phyloP scores from a whole-genome alignment of 2,888 invertebrate genomes.

The Xylota segnis region DNA sequence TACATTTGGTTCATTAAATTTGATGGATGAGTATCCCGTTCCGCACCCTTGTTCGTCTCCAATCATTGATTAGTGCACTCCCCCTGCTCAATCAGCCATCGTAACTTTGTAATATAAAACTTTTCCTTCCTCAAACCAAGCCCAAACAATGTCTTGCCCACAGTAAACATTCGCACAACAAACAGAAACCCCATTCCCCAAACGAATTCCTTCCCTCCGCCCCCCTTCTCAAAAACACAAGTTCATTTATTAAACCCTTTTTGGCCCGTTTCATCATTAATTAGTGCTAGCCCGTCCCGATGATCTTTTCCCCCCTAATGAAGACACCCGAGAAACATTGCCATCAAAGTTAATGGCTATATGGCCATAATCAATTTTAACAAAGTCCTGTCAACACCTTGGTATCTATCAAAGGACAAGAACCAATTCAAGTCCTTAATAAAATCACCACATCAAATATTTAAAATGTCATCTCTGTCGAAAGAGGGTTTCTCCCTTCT shows the following conservation, averaged over 20 bases:
- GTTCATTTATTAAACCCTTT: conserved; percentile 52
- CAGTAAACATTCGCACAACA: conserved; percentile 8
- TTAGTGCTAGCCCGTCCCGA: conserved; percentile 39
- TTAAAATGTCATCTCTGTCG: conserved; percentile 74
- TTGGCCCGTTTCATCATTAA: conserved; percentile 58
- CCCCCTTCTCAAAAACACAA: conserved; percentile 40
- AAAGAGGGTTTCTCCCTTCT: conserved; percentile 41
- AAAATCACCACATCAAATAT: conserved; percentile 77
- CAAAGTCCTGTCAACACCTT: conserved; percentile 72
- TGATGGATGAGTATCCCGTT: conserved; percentile 1
- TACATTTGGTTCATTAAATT: background rate
- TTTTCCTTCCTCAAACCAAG: background rate
- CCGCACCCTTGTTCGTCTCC: background rate
- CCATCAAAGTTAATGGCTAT: conserved; percentile 64
- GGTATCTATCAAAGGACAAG: conserved; percentile 54
- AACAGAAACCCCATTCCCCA: background rate
- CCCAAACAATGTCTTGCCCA: background rate
- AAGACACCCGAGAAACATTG: conserved; percentile 49
- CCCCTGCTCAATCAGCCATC: conserved; percentile 2
- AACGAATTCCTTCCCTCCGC: background rate
- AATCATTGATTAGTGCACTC: conserved; percentile 9
- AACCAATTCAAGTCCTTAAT: conserved; percentile 73
- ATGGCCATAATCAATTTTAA: conserved; percentile 74
- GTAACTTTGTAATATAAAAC: background rate
- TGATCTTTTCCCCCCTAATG: conserved; percentile 38